Conservation (phyloP, 2,888 invertebrate genomes). For the Teleiodes luculella region DNA sequence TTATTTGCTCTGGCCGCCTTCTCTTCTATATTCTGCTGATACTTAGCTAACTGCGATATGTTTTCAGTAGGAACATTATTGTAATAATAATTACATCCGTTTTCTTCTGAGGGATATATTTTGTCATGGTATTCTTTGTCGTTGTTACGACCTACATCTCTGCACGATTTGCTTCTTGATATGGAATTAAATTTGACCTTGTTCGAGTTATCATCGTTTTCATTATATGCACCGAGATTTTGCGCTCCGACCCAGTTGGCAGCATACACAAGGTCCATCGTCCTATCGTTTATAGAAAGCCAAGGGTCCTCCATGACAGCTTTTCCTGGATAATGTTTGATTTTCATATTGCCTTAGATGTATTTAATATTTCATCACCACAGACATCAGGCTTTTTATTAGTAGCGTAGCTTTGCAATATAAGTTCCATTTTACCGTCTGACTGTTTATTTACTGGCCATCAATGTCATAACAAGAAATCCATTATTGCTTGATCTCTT, state of each 20-base stretch:
- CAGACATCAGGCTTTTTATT: conserved; percentile 24
- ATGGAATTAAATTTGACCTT: conserved; percentile 66
- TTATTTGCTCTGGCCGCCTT: conserved; percentile 73
- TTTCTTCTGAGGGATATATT: conserved; percentile 53
- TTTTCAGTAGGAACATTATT: conserved; percentile 63
- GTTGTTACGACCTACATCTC: conserved; percentile 60
- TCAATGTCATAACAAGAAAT: neutral
- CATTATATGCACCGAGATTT: conserved; percentile 68
- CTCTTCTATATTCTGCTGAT: conserved; percentile 80
- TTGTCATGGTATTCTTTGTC: conserved; percentile 53
- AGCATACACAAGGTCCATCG: conserved; percentile 88
- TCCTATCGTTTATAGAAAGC: conserved; percentile 81
- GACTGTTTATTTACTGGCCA: conserved; percentile 14
- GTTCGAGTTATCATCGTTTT: conserved; percentile 51
- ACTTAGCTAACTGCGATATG: conserved; percentile 79
- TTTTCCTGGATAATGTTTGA: conserved; percentile 90
- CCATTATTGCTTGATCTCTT: neutral
- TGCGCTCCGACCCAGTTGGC: conserved; percentile 90
- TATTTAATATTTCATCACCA: conserved; percentile 22
- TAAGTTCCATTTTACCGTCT: conserved; percentile 43
- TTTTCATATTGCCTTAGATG: conserved; percentile 82
- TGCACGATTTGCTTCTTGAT: conserved; percentile 72
- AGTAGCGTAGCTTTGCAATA: conserved; percentile 19
- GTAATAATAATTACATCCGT: conserved; percentile 49
- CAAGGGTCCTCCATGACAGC: conserved; percentile 88